Evolutionary conservation across 64 coral and sea anemone genomes (phyloP).

Genomic region (Montipora efflorescens): DNA sequence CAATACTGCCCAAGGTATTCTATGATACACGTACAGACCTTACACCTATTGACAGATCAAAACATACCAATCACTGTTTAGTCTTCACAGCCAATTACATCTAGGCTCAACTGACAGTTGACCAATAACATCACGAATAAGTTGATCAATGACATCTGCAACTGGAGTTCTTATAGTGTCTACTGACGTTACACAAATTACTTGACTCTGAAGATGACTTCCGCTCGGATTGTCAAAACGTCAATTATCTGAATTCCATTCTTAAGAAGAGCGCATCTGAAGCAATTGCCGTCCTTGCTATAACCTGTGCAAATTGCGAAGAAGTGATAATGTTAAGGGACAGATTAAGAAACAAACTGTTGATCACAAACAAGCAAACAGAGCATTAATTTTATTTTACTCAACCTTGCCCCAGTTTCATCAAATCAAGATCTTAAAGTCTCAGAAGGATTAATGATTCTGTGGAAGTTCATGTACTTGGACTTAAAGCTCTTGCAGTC

Average conservation of each 20-base stretch:
- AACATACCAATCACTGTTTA: no score
- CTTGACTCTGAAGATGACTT: no score
- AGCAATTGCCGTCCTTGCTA: slow-evolving; percentile 51
- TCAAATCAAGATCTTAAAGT: not conserved
- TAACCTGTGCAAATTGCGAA: slow-evolving; percentile 56
- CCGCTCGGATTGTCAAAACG: not conserved
- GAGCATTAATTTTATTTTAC: not conserved
- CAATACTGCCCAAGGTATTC: no score
- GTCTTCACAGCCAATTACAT: no score
- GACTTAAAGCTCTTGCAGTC: slow-evolving; percentile 29
- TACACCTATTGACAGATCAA: no score
- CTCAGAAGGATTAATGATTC: slow-evolving; percentile 1
- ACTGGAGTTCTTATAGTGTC: no score
- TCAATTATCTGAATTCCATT: slow-evolving; percentile 63
- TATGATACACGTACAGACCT: no score
- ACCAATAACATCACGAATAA: no score
- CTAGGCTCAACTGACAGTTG: no score
- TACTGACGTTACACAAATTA: no score
- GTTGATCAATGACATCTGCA: no score
- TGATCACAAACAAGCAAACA: slow-evolving; percentile 66
- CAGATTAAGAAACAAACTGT: slow-evolving; percentile 49
- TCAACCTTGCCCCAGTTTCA: not conserved
- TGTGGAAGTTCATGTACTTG: slow-evolving; percentile 10
- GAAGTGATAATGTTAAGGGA: slow-evolving; percentile 53
- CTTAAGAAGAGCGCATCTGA: slow-evolving; percentile 31